Evolutionary conservation across 2,888 invertebrate species (phyloP).

Genomic region (Ormyrus rosae): DNA sequence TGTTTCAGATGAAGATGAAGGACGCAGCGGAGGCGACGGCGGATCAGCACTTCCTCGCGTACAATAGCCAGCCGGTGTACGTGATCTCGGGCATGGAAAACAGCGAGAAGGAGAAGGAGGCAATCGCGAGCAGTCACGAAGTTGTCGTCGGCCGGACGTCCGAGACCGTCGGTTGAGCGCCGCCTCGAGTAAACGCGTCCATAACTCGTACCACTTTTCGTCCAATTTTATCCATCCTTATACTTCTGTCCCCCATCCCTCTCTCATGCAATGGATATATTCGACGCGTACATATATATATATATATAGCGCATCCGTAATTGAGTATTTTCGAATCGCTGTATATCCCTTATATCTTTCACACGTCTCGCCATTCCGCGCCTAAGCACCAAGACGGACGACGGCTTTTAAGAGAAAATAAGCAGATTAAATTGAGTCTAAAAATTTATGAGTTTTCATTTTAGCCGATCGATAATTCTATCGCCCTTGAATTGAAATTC

Average conservation of each 20-base stretch:
- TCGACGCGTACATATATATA: background rate
- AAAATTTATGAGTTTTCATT: too few species aligned
- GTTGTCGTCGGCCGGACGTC: slow-evolving; percentile 31
- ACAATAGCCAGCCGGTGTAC: slow-evolving; percentile 81
- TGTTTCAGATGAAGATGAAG: slow-evolving; percentile 66
- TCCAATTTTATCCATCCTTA: slow-evolving; percentile 15
- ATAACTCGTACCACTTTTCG: background rate
- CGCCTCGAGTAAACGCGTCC: background rate
- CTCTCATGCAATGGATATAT: background rate
- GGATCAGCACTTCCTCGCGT: slow-evolving; percentile 79
- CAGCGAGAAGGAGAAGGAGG: slow-evolving; percentile 72
- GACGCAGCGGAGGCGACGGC: slow-evolving; percentile 60
- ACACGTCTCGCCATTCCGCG: too few species aligned
- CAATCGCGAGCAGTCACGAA: slow-evolving; percentile 38
- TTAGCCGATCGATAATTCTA: too few species aligned
- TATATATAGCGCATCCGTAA: background rate
- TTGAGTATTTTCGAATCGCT: background rate
- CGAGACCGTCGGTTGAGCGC: slow-evolving; percentile 52
- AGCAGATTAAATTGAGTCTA: background rate
- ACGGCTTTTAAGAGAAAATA: background rate
- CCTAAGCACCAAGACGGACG: background rate
- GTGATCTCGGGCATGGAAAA: slow-evolving; percentile 83
- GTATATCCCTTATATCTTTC: background rate
- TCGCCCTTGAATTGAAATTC: too few species aligned
- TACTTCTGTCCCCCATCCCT: background rate